Percentiles rank a stretch among this genome's conserved stretches.
Evolutionary conservation across 2,888 invertebrate species (phyloP).

Genomic region (Allygus modestus): DNA sequence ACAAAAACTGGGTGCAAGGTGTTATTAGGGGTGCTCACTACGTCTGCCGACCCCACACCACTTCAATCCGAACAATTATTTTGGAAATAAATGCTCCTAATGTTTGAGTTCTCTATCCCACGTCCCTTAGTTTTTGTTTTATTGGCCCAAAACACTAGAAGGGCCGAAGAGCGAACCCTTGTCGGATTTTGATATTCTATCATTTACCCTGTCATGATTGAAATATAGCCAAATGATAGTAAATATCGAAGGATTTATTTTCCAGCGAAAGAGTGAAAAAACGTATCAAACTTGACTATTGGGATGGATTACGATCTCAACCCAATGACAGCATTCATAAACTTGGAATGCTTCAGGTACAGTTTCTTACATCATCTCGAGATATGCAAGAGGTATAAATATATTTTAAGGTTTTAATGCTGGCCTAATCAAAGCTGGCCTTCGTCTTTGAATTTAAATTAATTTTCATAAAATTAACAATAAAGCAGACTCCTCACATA

Average conservation of each 20-base stretch:
- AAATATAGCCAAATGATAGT: neutral
- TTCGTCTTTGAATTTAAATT: too few relatives aligned
- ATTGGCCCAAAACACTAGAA: constrained; percentile 17
- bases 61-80: constrained; percentile 55
- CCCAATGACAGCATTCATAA: too few relatives aligned
- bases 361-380: too few relatives aligned
- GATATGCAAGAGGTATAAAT: too few relatives aligned
- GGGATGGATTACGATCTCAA: too few relatives aligned
- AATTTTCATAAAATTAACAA: too few relatives aligned
- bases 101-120: constrained; percentile 46
- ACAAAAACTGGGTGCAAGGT: constrained; percentile 49
- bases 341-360: too few relatives aligned
- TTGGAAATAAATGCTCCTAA: constrained; percentile 55
- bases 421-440: too few relatives aligned
- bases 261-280: neutral
- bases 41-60: constrained; percentile 43
- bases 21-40: constrained; percentile 47
- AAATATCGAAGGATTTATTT: neutral
- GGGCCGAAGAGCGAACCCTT: neutral
- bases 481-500: too few relatives aligned
- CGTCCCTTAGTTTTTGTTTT: constrained; percentile 35
- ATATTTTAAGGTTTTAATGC: too few relatives aligned
- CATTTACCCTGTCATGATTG: constrained; percentile 8
- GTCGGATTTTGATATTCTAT: constrained; percentile 13
- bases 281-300: too few relatives aligned